Evolutionary conservation across 2,113 vertebrate genomes (phyloP).

Genomic region (Apaloderma vittatum): DNA sequence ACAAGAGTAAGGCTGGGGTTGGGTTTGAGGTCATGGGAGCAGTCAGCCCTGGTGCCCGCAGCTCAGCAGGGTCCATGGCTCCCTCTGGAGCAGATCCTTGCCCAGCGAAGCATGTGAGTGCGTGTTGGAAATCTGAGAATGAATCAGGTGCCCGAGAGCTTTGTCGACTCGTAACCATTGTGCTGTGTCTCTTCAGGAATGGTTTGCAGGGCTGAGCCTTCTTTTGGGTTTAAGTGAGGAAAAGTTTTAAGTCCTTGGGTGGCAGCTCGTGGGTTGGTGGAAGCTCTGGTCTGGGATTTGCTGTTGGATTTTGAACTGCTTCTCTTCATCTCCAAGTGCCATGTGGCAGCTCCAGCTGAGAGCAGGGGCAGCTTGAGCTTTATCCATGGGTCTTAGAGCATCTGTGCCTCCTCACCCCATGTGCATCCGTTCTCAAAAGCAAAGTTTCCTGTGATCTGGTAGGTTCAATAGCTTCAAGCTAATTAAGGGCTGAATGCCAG

Average conservation of each 20-base stretch:
- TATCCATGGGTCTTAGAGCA: rapidly evolving
- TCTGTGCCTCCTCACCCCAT: not conserved
- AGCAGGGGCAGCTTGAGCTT: not conserved
- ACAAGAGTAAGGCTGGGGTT: not conserved
- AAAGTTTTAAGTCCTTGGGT: not conserved
- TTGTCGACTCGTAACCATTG: rapidly evolving
- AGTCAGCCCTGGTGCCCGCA: too few relatives aligned
- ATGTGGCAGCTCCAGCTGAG: not conserved
- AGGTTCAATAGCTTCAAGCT: not conserved
- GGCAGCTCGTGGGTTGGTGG: rapidly evolving
- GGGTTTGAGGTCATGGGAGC: not conserved
- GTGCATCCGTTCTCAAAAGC: not conserved
- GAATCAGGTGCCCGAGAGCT: not conserved
- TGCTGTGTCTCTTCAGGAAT: rapidly evolving
- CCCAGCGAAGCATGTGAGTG: rapidly evolving
- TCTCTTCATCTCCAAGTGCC: not conserved
- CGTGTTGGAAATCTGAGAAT: not conserved
- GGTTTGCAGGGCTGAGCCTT: not conserved
- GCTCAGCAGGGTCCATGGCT: rapidly evolving
- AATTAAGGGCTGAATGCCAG: not conserved
- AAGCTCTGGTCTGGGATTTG: not conserved
- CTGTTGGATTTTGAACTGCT: not conserved
- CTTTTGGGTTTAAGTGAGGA: not conserved
- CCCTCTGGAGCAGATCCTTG: rapidly evolving
- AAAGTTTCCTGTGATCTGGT: not conserved